Evolutionary conservation across 2,888 invertebrate species (phyloP).

Genomic region (Augochlorella aurata): DNA sequence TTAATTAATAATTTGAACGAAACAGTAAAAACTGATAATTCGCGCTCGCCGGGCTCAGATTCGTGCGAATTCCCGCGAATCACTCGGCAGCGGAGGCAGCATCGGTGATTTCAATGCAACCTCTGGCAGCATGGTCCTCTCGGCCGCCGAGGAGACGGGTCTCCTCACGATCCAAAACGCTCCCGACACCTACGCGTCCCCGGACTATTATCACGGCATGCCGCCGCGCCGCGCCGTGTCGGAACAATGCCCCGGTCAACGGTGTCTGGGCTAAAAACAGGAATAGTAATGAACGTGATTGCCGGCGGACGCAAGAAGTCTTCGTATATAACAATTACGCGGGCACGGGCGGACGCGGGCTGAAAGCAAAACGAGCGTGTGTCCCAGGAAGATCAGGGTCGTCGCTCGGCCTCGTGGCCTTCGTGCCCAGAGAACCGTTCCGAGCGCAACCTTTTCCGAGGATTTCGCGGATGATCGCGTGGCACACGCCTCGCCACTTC

Average conservation of each 20-base stretch:
- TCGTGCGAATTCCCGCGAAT: too few relatives aligned
- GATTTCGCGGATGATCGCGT: slow-evolving; percentile 9
- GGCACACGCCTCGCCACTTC: background rate
- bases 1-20: too few relatives aligned
- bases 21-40: too few relatives aligned
- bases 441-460: slow-evolving; percentile 7
- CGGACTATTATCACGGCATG: slow-evolving; percentile 25
- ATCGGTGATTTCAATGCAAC: slow-evolving; percentile 4
- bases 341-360: slow-evolving; percentile 42
- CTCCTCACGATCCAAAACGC: background rate
- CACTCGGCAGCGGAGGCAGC: background rate
- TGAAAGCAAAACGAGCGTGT: slow-evolving; percentile 59
- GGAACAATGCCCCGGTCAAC: slow-evolving; percentile 50
- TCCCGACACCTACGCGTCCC: slow-evolving; percentile 18
- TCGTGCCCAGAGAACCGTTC: slow-evolving; percentile 45
- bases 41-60: too few relatives aligned
- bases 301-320: slow-evolving; percentile 50
- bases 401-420: slow-evolving; percentile 61
- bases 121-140: background rate
- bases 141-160: background rate
- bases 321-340: slow-evolving; percentile 58
- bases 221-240: slow-evolving; percentile 1
- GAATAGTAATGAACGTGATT: slow-evolving; percentile 63
- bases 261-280: slow-evolving; percentile 47
- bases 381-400: slow-evolving; percentile 62